phyloP scores from a whole-genome alignment of 2,113 vertebrate species.

The Rhagologus leucostigma region DNA sequence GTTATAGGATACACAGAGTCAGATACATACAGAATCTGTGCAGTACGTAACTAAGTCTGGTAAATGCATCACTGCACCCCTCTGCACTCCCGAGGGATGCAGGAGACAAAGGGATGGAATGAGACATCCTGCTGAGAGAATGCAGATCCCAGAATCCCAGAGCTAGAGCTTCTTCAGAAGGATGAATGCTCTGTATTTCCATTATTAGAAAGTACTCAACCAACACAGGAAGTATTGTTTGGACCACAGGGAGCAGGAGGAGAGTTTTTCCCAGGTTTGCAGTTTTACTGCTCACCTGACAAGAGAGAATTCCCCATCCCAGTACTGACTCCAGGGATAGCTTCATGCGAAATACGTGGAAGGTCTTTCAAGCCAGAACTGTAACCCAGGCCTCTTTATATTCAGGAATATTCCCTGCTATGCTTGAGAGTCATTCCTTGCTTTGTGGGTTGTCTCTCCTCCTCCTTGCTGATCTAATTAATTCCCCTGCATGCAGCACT shows the following conservation, averaged over 20 bases:
- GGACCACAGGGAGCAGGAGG: not conserved
- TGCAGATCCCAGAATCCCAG: not conserved
- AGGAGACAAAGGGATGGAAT: not conserved
- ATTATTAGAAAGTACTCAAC: not conserved
- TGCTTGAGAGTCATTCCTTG: not conserved
- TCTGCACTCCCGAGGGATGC: not conserved
- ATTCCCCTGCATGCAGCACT: not conserved
- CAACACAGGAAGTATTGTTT: not conserved
- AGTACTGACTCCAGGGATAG: not conserved
- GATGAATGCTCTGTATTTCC: not conserved
- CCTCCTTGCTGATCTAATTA: not conserved
- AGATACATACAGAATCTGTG: not conserved
- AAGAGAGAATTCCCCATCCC: not conserved
- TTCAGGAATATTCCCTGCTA: not conserved
- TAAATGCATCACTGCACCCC: not conserved
- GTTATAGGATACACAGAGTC: not conserved
- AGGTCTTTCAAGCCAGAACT: not conserved
- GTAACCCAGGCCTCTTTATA: not conserved
- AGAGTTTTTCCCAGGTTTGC: not conserved
- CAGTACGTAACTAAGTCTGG: not conserved
- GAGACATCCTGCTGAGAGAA: not conserved
- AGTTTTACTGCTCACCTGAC: not conserved
- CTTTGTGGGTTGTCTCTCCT: not conserved
- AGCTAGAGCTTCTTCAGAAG: not conserved
- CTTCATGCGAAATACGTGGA: not conserved